Evolutionary conservation across 2,888 invertebrate genomes (phyloP), one percentile per base, ranked within the genome.

Genomic region (Drosophila setosimentum): DNA sequence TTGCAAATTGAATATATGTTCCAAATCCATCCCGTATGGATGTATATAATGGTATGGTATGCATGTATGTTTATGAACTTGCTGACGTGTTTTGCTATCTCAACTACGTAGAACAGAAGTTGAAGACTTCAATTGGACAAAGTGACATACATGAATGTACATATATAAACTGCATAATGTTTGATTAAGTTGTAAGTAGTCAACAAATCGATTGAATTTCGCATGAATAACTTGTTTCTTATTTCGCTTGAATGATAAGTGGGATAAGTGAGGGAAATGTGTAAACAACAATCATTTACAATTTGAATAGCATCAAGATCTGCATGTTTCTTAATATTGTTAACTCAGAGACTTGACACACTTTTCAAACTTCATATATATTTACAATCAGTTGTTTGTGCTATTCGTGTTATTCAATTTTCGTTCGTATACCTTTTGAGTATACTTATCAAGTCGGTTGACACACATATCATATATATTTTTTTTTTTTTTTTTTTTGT

Each of bases 41-140:
- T 50, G n/a, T n/a, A n/a, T n/a, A n/a, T n/a, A n/a, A 2, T 33
- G 33, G 35, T 16, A 6, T 45, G 21, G 13, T 21, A 21, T 45
- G 7, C 13, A 21, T 45, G n/a, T 42, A 13, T 32, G n/a, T 51
- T n/a, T 58, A 30, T 33, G 27, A 24, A 42, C 50, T 58, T 50
- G 50, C 55, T 40, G 35, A 35, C 21, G 50, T 54, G 49, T 58
- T 61, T 73, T 48, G 58, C 76, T 76, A 76, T 79, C 76, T 50
- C 16, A 63, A 68, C 58, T 74, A 61, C 68, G 60, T 58, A 63
- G 68, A 76, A 68, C 68, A 74, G 48, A 42, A 58, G 53, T 45
- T 37, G 11, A 37, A 69, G 24, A 45, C n/a, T 45, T 21, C 24
- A 35, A 27, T 50, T 50, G 11, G 27, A 18, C 13, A 54, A 16